Evolutionary conservation across 2,888 invertebrate genomes (phyloP).

Genomic region (Archips crataeganus): DNA sequence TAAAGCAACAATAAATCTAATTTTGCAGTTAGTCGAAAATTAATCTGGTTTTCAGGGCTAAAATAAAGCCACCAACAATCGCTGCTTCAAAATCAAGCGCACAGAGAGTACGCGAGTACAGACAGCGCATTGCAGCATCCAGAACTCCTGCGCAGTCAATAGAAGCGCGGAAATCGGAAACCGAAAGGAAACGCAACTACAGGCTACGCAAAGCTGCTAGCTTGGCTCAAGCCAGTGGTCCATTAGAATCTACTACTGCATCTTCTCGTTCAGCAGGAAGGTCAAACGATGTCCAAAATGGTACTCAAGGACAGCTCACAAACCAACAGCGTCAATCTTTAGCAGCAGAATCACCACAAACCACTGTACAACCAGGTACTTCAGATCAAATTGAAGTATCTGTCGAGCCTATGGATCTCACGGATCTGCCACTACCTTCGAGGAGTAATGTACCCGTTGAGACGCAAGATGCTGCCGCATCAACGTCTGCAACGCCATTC

Average conservation of each 20-base stretch:
- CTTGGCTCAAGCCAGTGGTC: constrained; percentile 47
- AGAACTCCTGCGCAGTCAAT: constrained; percentile 52
- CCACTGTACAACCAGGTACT: no score
- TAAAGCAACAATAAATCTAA: no score
- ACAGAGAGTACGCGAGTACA: constrained; percentile 54
- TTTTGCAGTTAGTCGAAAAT: no score
- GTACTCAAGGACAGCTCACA: constrained; percentile 40
- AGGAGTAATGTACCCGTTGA: constrained; percentile 46
- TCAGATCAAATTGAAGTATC: neutral
- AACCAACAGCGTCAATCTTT: no score
- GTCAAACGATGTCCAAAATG: constrained; percentile 45
- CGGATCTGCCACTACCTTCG: constrained; percentile 49
- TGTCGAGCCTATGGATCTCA: constrained; percentile 48
- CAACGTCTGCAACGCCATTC: constrained; percentile 49
- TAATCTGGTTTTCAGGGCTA: no score
- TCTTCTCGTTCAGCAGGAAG: constrained; percentile 24
- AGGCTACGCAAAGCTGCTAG: constrained; percentile 54
- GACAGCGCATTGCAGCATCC: constrained; percentile 54
- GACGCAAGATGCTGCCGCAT: constrained; percentile 48
- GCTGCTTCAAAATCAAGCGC: constrained; percentile 46
- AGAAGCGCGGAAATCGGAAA: constrained; percentile 48
- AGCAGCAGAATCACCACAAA: no score
- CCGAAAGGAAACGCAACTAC: constrained; percentile 50
- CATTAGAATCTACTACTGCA: constrained; percentile 46
- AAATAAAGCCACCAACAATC: constrained; percentile 43